Percentiles rank a stretch among this genome's conserved stretches.
These are phyloP conservation scores for Bicyclus anynana DNA, from an alignment of 1,140 invertebrate genomes.

Conservation along the genomic window DNA sequence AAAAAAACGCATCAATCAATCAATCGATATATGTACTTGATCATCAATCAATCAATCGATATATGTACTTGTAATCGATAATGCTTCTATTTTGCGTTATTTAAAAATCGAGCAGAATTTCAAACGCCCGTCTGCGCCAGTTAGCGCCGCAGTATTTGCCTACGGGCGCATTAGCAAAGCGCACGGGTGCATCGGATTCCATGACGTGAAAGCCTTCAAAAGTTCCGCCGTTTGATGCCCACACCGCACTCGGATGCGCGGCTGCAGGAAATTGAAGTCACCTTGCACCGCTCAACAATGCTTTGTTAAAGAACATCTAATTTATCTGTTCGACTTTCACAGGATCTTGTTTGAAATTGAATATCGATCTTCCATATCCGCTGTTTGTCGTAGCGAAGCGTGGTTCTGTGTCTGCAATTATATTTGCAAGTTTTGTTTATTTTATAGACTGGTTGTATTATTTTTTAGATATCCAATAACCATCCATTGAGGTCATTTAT, in stretches of 20 bases:
- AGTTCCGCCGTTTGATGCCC: conserved; percentile 53
- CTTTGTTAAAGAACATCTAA: conserved; percentile 73
- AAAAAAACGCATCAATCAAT: too few relatives aligned
- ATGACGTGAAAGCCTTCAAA: conserved; percentile 59
- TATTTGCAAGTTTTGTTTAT: background rate
- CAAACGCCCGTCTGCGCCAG: conserved; percentile 2
- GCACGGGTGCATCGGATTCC: conserved; percentile 61
- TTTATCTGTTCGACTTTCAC: conserved; percentile 66
- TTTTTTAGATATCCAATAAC: too few relatives aligned
- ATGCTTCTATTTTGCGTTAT: too few relatives aligned
- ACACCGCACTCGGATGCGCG: conserved; percentile 35
- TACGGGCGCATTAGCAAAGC: conserved; percentile 48
- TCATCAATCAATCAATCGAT: too few relatives aligned
- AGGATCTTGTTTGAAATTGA: conserved; percentile 63
- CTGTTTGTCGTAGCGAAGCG: conserved; percentile 15
- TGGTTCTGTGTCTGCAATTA: background rate
- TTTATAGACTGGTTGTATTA: background rate
- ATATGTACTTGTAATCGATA: too few relatives aligned
- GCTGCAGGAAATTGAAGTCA: conserved; percentile 74
- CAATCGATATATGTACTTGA: too few relatives aligned
- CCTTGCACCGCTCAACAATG: conserved; percentile 59
- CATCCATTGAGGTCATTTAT: too few relatives aligned
- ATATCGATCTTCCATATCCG: conserved; percentile 56
- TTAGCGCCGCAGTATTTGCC: conserved; percentile 49
- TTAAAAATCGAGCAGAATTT: background rate